Base-by-base conservation (phyloP, 2,113 vertebrate species). In the Sciurus niger region DNA sequence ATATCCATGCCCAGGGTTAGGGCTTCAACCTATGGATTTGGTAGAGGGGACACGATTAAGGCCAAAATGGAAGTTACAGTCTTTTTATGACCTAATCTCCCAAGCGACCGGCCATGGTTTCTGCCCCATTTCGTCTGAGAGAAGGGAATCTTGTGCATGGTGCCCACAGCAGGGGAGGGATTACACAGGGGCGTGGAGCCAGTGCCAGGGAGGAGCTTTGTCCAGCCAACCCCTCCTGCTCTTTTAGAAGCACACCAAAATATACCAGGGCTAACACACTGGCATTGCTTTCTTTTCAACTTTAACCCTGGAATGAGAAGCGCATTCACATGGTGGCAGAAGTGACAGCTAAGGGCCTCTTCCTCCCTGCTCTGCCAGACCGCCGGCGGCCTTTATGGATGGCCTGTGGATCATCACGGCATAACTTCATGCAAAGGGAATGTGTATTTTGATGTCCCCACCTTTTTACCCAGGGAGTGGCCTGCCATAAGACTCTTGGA, bases 261-360 rank as follows among this genome's bases (percentile, higher is more conserved):
- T 8, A 9, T 28, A 20, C 43, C 0, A 17, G 0, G 0, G 46
- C 12, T 37, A 55, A 37, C n/a, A 55, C 79, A 55, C 17, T 20
- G 24, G 77, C 14, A 46, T 7, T 32, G 48, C 72, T 18, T 68
- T 55, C 70, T 51, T 74, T 58, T 22, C 24, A 37, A 65, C 58
- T 65, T 30, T 24, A 84, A 22, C 25, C 13, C n/a, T 43, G 8
- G 17, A 58, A 30, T 20, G 51, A 72, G 6, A 17, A 79, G 32
- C 0, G 20, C 25, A 20, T 40, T 32, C n/a, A 25, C 6, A 6
- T 16, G 46, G 46, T 17, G 16, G 24, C 30, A 55, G n/a, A 80
- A 22, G 43, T 18, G 10, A 13, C 4, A 65, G 14, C 43, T 30
- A 2, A 0, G 1, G 22, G 17, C 2, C 16, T 8, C 20, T 58